These are phyloP conservation scores for Carassius gibelio DNA, from an alignment of 2,113 vertebrate genomes.

Conservation along the genomic window DNA sequence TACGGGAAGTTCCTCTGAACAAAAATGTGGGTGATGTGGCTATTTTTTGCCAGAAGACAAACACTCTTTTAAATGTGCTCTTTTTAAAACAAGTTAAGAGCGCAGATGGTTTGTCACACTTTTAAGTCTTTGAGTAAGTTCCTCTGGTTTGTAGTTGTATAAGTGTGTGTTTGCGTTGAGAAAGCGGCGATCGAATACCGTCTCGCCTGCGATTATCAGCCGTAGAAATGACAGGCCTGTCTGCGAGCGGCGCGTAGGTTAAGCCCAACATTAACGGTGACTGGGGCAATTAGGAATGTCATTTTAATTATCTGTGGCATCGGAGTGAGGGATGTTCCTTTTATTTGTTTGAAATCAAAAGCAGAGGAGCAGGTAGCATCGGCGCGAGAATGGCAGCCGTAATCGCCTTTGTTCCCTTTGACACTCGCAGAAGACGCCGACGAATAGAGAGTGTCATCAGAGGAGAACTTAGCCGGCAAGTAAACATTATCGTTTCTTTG, in stretches of 20 bases:
- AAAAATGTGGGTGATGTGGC: neutral
- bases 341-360: conserved; percentile 73
- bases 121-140: neutral
- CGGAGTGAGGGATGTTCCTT: conserved; percentile 78
- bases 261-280: conserved; percentile 86
- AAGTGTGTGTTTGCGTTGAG: neutral
- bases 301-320: conserved; percentile 89
- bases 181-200: conserved; percentile 55
- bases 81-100: too few relatives aligned
- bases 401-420: conserved; percentile 73
- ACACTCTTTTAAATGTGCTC: neutral
- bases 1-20: neutral
- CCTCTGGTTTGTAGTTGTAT: neutral
- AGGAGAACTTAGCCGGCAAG: conserved; percentile 67
- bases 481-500: conserved; percentile 78
- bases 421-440: conserved; percentile 71
- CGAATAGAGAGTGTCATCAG: conserved; percentile 62
- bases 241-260: conserved; percentile 80
- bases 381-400: conserved; percentile 75
- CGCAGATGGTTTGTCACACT: neutral
- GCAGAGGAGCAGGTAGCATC: conserved; percentile 79
- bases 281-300: conserved; percentile 86
- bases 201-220: conserved; percentile 74
- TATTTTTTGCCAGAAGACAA: neutral
- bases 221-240: conserved; percentile 85